These are phyloP conservation scores for Heliconius charithonia DNA, from an alignment of 2,888 invertebrate species.

Conservation along the genomic window DNA sequence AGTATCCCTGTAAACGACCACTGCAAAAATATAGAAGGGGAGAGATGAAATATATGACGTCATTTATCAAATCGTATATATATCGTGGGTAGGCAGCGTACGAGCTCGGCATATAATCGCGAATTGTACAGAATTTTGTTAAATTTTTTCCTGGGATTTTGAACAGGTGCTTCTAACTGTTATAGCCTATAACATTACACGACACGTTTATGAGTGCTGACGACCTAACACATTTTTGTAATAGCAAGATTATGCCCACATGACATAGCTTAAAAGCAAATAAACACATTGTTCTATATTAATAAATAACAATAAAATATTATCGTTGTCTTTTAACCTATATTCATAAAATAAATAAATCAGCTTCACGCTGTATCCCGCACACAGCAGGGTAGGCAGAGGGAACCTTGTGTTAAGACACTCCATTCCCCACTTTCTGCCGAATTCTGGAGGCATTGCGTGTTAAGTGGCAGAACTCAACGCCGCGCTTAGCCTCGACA, in stretches of 20 bases:
- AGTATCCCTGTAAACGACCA: conserved; percentile 4
- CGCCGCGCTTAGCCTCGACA: too few species aligned
- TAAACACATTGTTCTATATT: not conserved
- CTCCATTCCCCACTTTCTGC: too few species aligned
- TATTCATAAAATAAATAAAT: too few species aligned
- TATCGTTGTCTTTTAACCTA: not conserved
- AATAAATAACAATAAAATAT: not conserved
- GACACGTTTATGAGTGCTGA: conserved; percentile 24
- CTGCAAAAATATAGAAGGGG: conserved; percentile 21
- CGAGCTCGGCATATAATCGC: conserved; percentile 25
- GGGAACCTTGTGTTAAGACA: too few species aligned
- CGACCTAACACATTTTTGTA: conserved; percentile 25
- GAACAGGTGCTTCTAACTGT: conserved; percentile 33
- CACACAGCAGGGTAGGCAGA: too few species aligned
- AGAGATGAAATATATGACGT: conserved; percentile 28
- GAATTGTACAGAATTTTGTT: conserved; percentile 32
- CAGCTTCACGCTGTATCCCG: too few species aligned
- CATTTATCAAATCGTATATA: conserved; percentile 28
- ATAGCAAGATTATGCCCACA: conserved; percentile 3
- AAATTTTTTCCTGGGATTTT: conserved; percentile 32
- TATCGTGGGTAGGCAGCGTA: conserved; percentile 24
- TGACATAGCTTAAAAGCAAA: not conserved
- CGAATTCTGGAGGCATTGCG: too few species aligned
- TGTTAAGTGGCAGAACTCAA: too few species aligned
- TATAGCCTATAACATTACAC: conserved; percentile 32